Evolutionary conservation across 2,888 invertebrate genomes (phyloP).

Genomic region (Piscicola geometra): DNA sequence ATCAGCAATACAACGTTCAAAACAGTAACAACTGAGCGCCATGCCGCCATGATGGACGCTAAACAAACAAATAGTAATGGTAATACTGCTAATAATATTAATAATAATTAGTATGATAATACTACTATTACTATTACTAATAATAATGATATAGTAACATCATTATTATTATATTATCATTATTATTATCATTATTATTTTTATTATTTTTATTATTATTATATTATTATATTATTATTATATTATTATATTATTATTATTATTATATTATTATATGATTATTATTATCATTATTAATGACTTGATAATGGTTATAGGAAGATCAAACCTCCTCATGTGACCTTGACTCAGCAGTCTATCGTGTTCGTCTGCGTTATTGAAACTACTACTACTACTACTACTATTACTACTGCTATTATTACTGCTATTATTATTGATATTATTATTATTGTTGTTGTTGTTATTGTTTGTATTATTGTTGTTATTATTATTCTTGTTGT

Average conservation of each 20-base stretch:
- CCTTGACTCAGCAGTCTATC: background rate
- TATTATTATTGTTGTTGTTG: constrained; percentile 17
- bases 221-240: too few relatives aligned
- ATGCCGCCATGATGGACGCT: too few relatives aligned
- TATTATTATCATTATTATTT: background rate
- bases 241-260: background rate
- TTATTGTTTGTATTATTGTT: background rate
- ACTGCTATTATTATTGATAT: background rate
- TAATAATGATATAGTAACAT: background rate
- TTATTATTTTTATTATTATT: background rate
- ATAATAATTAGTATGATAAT: too few relatives aligned
- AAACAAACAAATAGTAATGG: too few relatives aligned
- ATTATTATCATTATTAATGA: background rate
- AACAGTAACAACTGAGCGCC: too few relatives aligned
- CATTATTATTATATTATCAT: too few relatives aligned
- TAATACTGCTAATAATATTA: too few relatives aligned
- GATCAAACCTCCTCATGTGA: background rate
- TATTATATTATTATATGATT: background rate
- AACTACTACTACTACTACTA: background rate
- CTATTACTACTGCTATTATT: background rate
- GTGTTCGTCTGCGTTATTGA: background rate
- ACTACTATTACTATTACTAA: too few relatives aligned
- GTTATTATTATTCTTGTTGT: background rate
- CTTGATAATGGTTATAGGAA: background rate
- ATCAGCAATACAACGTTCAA: too few relatives aligned